phyloP scores from a whole-genome alignment of 1,140 invertebrate genomes.

The Arion vulgaris region DNA sequence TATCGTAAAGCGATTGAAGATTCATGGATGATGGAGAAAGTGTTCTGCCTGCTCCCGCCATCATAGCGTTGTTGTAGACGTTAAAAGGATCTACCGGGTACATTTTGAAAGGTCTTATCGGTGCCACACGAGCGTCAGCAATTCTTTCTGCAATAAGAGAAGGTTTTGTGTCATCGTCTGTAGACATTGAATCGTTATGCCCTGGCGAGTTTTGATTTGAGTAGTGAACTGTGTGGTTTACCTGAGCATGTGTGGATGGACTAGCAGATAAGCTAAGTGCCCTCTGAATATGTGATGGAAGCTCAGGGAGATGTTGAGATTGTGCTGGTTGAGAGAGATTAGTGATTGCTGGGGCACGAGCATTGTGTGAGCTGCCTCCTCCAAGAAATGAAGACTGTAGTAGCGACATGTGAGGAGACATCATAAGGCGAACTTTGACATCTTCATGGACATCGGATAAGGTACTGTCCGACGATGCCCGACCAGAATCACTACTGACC shows the following conservation, averaged over 20 bases:
- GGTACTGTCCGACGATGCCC: constrained; percentile 37
- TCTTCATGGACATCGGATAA: constrained; percentile 29
- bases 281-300: neutral
- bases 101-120: constrained; percentile 78
- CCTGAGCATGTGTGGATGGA: neutral
- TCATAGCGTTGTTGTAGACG: constrained; percentile 72
- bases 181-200: neutral
- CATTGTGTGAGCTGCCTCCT: neutral
- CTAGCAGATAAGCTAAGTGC: neutral
- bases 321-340: neutral
- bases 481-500: constrained; percentile 38
- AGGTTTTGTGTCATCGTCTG: neutral
- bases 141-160: neutral
- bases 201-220: constrained; percentile 29
- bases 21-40: constrained; percentile 17
- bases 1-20: constrained; percentile 52
- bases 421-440: neutral
- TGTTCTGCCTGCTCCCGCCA: constrained; percentile 37
- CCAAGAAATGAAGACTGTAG: neutral
- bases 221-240: neutral
- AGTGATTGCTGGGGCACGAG: neutral
- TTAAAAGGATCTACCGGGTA: constrained; percentile 80
- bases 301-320: neutral
- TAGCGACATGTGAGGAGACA: neutral
- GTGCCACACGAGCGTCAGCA: constrained; percentile 24